Conservation (phyloP, 2,113 vertebrate species). For the Larimichthys crocea region DNA sequence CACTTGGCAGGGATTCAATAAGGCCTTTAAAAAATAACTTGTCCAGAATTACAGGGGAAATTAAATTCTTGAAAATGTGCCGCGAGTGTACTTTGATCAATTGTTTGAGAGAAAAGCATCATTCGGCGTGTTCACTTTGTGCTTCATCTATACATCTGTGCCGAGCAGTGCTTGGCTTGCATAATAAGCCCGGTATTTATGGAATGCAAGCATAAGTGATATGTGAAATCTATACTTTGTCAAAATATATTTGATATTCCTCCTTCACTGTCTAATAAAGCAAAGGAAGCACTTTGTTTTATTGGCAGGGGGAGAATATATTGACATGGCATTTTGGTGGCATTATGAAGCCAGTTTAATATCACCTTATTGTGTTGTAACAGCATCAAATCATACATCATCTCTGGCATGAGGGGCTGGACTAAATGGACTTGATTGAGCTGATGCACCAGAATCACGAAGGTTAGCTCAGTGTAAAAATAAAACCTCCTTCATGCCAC, state of each 20-base stretch:
- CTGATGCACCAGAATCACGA: slow-evolving; percentile 67
- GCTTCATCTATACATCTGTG: slow-evolving; percentile 4
- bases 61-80: slow-evolving; percentile 18
- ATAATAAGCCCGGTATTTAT: slow-evolving; percentile 56
- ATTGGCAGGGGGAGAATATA: slow-evolving; percentile 66
- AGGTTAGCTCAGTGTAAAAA: slow-evolving; percentile 62
- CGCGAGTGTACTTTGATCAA: slow-evolving; percentile 21
- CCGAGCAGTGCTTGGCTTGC: slow-evolving; percentile 44
- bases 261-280: slow-evolving; percentile 77
- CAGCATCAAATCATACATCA: slow-evolving; percentile 77
- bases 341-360: slow-evolving; percentile 84
- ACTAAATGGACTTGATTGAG: slow-evolving; percentile 62
- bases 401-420: slow-evolving; percentile 49
- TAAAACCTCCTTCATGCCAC: slow-evolving; percentile 10
- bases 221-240: slow-evolving; percentile 70
- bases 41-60: slow-evolving; percentile 18
- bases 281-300: slow-evolving; percentile 79
- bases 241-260: slow-evolving; percentile 70
- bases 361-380: slow-evolving; percentile 80
- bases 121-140: slow-evolving; percentile 25
- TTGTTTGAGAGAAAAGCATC: slow-evolving; percentile 13
- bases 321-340: slow-evolving; percentile 86
- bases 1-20: slow-evolving; percentile 44
- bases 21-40: slow-evolving; percentile 46
- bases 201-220: slow-evolving; percentile 57